Base-by-base conservation (phyloP, 1,140 invertebrate species). In the Linepithema humile region DNA sequence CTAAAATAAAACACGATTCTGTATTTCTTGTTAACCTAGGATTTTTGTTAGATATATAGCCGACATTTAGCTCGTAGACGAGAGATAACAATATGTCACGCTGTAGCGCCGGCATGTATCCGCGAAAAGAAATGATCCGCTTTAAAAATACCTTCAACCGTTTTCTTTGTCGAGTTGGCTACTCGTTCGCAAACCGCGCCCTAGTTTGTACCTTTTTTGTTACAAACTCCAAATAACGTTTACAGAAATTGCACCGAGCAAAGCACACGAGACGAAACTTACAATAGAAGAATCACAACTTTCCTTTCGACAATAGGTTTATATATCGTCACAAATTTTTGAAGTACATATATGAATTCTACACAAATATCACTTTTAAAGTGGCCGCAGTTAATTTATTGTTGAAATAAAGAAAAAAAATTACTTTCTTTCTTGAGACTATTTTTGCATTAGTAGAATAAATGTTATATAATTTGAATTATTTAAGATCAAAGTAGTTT, bases 101-200 rank as follows among this genome's bases (percentile, higher is more conserved):
- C 23, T 55, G n/a, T 70, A 70, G 43, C n/a, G 38, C 17, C 17
- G 15, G 23, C 9, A 40, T 15, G 15, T 10, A 55, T 55, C 17
- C 1, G 3, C 23, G 15, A 17, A 50, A 70, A 57, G 35, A 43
- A 40, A 40, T 20, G 35, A 4, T 80, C 38, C 48, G 17, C 64
- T 80, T 80, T 80, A 70, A 80, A 78, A 43, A 69, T 78, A 20
- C 6, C 35, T 57, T 57, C 62, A 55, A 40, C 35, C 35, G 23
- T 20, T 55, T 80, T 40, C 29, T 45, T 20, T 10, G 35, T 40
- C 32, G 9, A 65, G 17, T 77, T 38, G 55, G 10, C 43, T 9
- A 17, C 20, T 69, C 15, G 26, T 45, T 55, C 48, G 12, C 35
- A 32, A 38, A 67, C 32, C 23, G 20, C 35, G 4, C 9, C 5